phyloP scores from a whole-genome alignment of 2,797 vertebrate genomes.

The Allobates femoralis region DNA sequence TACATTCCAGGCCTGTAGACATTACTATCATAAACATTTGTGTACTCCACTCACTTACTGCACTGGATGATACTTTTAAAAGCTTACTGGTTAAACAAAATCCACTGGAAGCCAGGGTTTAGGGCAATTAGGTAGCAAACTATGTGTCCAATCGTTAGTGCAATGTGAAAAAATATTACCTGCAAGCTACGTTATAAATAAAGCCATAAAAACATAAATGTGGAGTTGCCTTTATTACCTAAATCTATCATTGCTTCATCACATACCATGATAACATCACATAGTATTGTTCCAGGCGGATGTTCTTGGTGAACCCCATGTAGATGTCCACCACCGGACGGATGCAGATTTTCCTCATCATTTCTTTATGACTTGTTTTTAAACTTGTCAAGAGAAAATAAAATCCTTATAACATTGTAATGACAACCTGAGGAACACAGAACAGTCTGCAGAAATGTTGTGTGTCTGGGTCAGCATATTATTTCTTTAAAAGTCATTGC shows the following conservation, averaged over 20 bases:
- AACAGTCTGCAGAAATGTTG: too few species aligned
- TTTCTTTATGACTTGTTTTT: too few species aligned
- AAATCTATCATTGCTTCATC: background rate
- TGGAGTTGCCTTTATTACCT: background rate
- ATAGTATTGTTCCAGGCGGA: too few species aligned
- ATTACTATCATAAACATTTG: slow-evolving; percentile 57
- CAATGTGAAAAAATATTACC: slow-evolving; percentile 15
- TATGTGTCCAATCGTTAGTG: slow-evolving; percentile 9
- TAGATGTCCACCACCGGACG: too few species aligned
- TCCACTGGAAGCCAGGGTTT: slow-evolving; percentile 34
- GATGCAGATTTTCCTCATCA: too few species aligned
- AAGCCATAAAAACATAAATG: background rate
- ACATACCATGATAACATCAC: background rate
- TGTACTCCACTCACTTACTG: slow-evolving; percentile 50
- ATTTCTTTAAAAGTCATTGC: too few species aligned
- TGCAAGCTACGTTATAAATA: background rate
- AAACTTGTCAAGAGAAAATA: too few species aligned
- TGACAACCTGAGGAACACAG: too few species aligned
- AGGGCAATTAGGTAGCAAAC: slow-evolving; percentile 13
- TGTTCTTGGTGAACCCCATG: too few species aligned
- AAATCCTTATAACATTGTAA: too few species aligned
- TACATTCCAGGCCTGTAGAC: slow-evolving; percentile 53
- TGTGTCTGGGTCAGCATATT: too few species aligned
- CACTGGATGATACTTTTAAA: slow-evolving; percentile 51
- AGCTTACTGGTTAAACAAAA: slow-evolving; percentile 59